A percentile compares a stretch with the other conserved stretches of the same genome.
These are phyloP conservation scores for Acanthococcus lagerstroemiae DNA, from an alignment of 2,888 invertebrate species.

Conservation along the genomic window DNA sequence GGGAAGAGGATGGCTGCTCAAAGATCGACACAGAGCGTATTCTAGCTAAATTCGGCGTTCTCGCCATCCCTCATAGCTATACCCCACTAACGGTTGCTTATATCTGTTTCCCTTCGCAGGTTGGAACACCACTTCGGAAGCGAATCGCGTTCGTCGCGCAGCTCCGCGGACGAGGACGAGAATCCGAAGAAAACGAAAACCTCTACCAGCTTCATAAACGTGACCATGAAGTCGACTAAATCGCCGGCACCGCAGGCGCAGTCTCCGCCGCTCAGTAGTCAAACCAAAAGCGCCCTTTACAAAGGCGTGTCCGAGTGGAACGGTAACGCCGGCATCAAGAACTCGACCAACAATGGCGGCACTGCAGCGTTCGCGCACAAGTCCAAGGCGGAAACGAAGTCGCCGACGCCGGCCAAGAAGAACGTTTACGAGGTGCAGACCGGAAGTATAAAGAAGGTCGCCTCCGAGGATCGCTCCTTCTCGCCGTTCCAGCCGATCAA, in stretches of 20 bases:
- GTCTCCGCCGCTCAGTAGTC: slow-evolving; percentile 44
- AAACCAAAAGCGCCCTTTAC: slow-evolving; percentile 45
- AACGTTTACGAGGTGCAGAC: slow-evolving; percentile 19
- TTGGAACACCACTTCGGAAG: slow-evolving; percentile 84
- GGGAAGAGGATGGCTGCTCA: no score
- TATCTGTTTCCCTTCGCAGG: slow-evolving; percentile 42
- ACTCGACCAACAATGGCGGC: slow-evolving; percentile 19
- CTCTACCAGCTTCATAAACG: slow-evolving; percentile 61
- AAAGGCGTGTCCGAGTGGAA: slow-evolving; percentile 70
- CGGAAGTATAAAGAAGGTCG: slow-evolving; percentile 3
- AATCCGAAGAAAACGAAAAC: slow-evolving; percentile 29
- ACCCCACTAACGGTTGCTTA: no score
- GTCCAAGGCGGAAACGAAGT: slow-evolving; percentile 23
- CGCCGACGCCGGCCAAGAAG: not conserved
- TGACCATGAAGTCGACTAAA: slow-evolving; percentile 59
- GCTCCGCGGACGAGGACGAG: slow-evolving; percentile 30
- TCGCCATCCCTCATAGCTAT: no score
- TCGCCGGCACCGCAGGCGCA: slow-evolving; percentile 42
- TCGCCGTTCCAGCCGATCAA: slow-evolving; percentile 33
- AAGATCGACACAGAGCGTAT: no score
- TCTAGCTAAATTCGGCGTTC: no score
- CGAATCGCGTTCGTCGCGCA: slow-evolving; percentile 50
- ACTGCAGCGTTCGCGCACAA: not conserved
- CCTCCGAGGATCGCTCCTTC: not conserved
- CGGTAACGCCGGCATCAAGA: slow-evolving; percentile 8